Conservation (phyloP, 2,113 vertebrate genomes). For the Diadophis punctatus region DNA sequence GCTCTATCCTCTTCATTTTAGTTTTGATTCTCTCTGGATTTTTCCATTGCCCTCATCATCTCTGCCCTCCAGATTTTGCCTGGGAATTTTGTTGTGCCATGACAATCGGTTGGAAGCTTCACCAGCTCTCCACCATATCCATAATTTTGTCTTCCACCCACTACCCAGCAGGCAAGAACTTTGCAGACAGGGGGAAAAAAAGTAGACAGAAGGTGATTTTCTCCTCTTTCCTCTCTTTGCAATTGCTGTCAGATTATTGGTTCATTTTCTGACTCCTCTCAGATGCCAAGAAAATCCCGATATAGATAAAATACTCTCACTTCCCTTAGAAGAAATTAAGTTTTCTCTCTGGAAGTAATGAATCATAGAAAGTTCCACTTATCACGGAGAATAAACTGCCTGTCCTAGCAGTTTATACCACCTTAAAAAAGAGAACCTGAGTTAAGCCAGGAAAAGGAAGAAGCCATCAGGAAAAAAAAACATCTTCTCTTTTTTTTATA, state of each 20-base stretch:
- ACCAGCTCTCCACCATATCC: not conserved
- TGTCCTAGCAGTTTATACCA: slow-evolving; percentile 30
- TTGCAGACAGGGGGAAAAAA: not conserved
- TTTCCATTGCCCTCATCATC: too few relatives aligned
- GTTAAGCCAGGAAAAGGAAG: not conserved
- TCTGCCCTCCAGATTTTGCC: too few relatives aligned
- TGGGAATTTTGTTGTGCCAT: not conserved
- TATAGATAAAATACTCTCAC: slow-evolving; percentile 2
- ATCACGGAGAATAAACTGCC: slow-evolving; percentile 42
- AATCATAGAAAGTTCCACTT: slow-evolving; percentile 23
- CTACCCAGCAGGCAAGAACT: not conserved
- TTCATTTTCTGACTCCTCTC: slow-evolving; percentile 27
- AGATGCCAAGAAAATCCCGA: slow-evolving; percentile 24
- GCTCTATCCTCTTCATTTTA: not conserved
- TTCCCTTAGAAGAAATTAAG: slow-evolving; percentile 28
- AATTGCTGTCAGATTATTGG: not conserved
- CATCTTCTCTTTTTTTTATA: not conserved
- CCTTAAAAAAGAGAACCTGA: not conserved
- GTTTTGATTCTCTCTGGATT: not conserved
- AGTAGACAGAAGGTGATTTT: not conserved
- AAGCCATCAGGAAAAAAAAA: not conserved
- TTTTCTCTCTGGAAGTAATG: slow-evolving; percentile 42
- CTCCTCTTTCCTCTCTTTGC: not conserved
- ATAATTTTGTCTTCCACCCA: not conserved
- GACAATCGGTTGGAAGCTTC: not conserved